These are phyloP conservation scores for Oscheius sp. DNA, from an alignment of 2,888 invertebrate species.

Conservation along the genomic window DNA sequence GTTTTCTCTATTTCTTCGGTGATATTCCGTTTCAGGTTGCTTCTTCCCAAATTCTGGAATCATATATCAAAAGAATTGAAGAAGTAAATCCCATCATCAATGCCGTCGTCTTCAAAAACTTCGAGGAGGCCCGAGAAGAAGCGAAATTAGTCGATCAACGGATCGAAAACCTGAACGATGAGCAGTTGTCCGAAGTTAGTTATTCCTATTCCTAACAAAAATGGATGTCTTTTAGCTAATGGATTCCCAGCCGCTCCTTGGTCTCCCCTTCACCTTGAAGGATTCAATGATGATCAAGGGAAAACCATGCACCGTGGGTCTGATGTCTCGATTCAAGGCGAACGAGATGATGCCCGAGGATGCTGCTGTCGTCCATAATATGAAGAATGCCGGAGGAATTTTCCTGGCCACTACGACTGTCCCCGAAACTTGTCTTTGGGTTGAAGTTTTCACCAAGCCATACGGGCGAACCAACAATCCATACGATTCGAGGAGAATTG, in stretches of 20 bases:
- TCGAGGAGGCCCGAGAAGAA: constrained; percentile 8
- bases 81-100: constrained; percentile 29
- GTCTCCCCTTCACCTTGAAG: constrained; percentile 29
- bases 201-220: background rate
- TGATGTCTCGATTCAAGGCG: background rate
- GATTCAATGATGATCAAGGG: constrained; percentile 17
- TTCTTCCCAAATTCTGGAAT: constrained; percentile 13
- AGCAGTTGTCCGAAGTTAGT: background rate
- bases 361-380: background rate
- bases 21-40: constrained; percentile 9
- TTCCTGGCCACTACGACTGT: constrained; percentile 32
- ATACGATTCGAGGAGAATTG: constrained; percentile 30
- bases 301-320: constrained; percentile 21
- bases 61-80: constrained; percentile 25
- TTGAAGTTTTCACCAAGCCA: constrained; percentile 12
- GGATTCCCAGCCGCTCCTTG: constrained; percentile 12
- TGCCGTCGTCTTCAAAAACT: constrained; percentile 6
- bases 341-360: too few species aligned
- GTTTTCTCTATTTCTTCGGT: background rate
- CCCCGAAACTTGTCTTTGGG: constrained; percentile 33
- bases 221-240: background rate
- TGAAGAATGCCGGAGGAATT: constrained; percentile 36
- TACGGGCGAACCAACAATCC: constrained; percentile 30
- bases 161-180: background rate
- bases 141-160: background rate